A percentile compares a stretch with the other conserved stretches of the same genome.
Evolutionary conservation across 2,797 vertebrate genomes (phyloP).

Genomic region (Pogoniulus pusillus): DNA sequence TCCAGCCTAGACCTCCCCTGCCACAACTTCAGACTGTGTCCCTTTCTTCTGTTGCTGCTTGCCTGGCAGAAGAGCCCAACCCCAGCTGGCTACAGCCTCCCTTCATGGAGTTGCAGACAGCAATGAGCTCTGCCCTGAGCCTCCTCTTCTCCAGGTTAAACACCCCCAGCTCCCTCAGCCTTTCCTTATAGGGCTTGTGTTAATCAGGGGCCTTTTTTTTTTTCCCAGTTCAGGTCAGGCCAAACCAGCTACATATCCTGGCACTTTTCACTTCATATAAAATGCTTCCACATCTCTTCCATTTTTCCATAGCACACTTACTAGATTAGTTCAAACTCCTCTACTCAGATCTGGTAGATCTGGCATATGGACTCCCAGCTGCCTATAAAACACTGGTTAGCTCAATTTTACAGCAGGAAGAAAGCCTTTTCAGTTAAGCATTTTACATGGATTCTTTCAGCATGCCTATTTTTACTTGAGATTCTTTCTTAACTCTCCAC

Average conservation of each 20-base stretch:
- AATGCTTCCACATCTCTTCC: background rate
- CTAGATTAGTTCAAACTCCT: conserved; percentile 3
- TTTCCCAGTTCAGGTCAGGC: background rate
- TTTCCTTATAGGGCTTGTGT: too few species aligned
- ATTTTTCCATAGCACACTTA: background rate
- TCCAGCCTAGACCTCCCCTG: too few species aligned
- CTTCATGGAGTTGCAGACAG: too few species aligned
- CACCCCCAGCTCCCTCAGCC: too few species aligned
- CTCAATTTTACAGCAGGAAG: conserved; percentile 11
- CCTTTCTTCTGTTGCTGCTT: too few species aligned
- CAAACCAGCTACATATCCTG: background rate
- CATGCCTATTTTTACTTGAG: conserved; percentile 12
- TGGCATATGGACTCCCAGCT: conserved; percentile 48
- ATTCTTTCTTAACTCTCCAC: background rate
- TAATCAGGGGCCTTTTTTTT: background rate
- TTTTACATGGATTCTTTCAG: background rate
- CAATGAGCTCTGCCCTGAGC: too few species aligned
- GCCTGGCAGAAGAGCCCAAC: too few species aligned
- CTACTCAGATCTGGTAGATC: conserved; percentile 21
- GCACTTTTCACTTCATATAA: background rate
- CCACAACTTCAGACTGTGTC: too few species aligned
- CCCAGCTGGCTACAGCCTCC: too few species aligned
- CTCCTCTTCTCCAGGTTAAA: too few species aligned
- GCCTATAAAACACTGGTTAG: background rate
- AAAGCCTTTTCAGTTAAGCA: conserved; percentile 8